phyloP scores from a whole-genome alignment of 2,888 invertebrate genomes.

The Tolmerus cingulatus region DNA sequence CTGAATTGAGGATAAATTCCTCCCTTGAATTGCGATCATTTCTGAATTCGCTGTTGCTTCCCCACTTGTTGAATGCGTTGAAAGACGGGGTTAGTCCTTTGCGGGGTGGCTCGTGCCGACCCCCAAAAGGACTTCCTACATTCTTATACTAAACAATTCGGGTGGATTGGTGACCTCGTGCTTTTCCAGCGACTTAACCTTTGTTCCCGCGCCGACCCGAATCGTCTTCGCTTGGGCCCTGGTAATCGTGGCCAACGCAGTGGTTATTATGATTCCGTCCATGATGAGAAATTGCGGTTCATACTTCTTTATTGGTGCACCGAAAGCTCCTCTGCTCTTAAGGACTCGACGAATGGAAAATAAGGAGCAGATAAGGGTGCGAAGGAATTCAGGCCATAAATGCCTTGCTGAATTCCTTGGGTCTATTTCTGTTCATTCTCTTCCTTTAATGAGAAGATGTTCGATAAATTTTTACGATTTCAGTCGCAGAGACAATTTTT shows the following conservation, averaged over 20 bases:
- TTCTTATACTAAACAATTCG: constrained; percentile 22
- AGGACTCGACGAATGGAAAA: constrained; percentile 17
- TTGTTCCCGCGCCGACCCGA: background rate
- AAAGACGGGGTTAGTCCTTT: background rate
- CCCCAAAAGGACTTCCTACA: constrained; percentile 1
- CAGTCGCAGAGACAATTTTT: background rate
- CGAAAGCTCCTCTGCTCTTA: background rate
- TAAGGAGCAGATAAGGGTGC: constrained; percentile 20
- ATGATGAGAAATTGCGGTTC: constrained; percentile 36
- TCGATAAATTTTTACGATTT: constrained; percentile 36
- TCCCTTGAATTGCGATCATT: constrained; percentile 38
- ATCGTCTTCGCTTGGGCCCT: background rate
- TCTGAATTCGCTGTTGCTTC: constrained; percentile 17
- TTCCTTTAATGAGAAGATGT: constrained; percentile 32
- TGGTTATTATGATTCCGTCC: constrained; percentile 37
- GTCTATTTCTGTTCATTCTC: constrained; percentile 33
- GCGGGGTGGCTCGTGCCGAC: background rate
- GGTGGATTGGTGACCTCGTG: constrained; percentile 17
- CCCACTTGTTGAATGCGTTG: constrained; percentile 26
- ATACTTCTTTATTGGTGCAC: constrained; percentile 39
- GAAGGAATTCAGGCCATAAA: constrained; percentile 49
- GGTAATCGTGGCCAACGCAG: background rate
- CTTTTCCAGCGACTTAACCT: background rate
- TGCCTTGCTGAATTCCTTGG: constrained; percentile 48
- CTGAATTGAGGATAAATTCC: constrained; percentile 43